Conservation (phyloP, 2,888 invertebrate species). For the Drosophila borealis region DNA sequence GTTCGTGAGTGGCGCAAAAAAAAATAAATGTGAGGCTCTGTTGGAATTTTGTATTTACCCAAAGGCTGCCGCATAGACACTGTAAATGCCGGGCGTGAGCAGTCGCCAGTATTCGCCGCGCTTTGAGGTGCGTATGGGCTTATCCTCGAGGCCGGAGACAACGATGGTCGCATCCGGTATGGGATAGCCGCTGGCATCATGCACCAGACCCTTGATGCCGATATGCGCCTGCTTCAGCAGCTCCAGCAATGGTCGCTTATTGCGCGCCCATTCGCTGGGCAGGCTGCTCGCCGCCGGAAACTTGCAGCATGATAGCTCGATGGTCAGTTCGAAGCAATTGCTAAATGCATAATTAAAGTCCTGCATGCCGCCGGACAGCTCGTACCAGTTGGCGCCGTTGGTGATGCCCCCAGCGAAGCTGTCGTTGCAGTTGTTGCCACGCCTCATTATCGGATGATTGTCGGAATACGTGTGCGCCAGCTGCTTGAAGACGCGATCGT, state of each 20-base stretch:
- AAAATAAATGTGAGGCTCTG: too few relatives aligned
- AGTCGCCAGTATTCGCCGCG: conserved; percentile 98
- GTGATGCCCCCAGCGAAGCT: conserved; percentile 92
- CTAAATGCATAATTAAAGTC: conserved; percentile 98
- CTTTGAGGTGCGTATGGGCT: conserved; percentile 91
- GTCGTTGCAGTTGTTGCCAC: conserved; percentile 91
- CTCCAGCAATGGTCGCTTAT: conserved; percentile 93
- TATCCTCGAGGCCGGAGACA: conserved; percentile 91
- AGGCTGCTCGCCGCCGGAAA: conserved; percentile 91
- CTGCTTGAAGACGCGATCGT: conserved; percentile 92
- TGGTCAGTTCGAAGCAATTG: conserved; percentile 98
- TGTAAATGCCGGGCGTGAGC: conserved; percentile 94
- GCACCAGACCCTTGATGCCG: conserved; percentile 87
- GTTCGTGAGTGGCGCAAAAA: background rate
- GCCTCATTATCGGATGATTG: conserved; percentile 90
- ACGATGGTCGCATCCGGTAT: conserved; percentile 89
- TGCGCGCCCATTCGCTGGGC: conserved; percentile 92
- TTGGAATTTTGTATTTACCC: conserved; percentile 86
- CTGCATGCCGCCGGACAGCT: conserved; percentile 97
- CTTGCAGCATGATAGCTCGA: conserved; percentile 98
- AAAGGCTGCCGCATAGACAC: conserved; percentile 89
- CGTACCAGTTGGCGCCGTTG: conserved; percentile 97
- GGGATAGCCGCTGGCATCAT: conserved; percentile 84
- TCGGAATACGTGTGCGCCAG: conserved; percentile 92
- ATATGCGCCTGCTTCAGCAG: conserved; percentile 93